Conservation (phyloP, 2,888 invertebrate species). For the Tanypteryx hageni region DNA sequence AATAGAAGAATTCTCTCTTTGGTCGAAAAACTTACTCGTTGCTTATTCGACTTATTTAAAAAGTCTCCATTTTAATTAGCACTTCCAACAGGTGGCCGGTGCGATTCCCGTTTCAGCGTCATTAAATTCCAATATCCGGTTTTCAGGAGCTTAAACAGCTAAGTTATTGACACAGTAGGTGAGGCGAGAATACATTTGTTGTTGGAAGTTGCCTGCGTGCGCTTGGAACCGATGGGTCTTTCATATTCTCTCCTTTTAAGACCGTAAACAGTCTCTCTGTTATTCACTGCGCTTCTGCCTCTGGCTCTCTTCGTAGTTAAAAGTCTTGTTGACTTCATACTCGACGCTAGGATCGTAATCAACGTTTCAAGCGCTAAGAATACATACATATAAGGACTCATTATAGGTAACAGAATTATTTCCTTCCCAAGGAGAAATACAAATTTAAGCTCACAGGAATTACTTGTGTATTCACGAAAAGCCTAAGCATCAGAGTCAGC, state of each 20-base stretch:
- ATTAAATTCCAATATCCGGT: slow-evolving; percentile 22
- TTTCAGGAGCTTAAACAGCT: background rate
- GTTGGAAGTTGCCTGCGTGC: background rate
- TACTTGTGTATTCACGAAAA: too few species aligned
- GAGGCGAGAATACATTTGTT: background rate
- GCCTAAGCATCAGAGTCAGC: too few species aligned
- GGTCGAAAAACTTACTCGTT: too few species aligned
- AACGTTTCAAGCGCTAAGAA: background rate
- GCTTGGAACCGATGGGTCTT: background rate
- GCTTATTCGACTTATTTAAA: too few species aligned
- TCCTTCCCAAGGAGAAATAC: too few species aligned
- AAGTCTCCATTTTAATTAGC: background rate
- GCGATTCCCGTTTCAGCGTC: background rate
- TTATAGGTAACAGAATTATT: background rate
- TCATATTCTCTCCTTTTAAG: background rate
- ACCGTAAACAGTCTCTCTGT: background rate
- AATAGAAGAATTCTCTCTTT: too few species aligned
- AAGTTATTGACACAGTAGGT: slow-evolving; percentile 17
- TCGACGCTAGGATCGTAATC: background rate
- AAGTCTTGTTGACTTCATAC: background rate
- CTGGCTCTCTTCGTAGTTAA: background rate
- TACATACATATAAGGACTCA: background rate
- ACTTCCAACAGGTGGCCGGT: slow-evolving; percentile 19
- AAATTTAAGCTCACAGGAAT: too few species aligned
- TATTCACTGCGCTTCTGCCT: background rate